These are phyloP conservation scores for Andricus grossulariae DNA, from an alignment of 1,140 invertebrate genomes.

Conservation along the genomic window DNA sequence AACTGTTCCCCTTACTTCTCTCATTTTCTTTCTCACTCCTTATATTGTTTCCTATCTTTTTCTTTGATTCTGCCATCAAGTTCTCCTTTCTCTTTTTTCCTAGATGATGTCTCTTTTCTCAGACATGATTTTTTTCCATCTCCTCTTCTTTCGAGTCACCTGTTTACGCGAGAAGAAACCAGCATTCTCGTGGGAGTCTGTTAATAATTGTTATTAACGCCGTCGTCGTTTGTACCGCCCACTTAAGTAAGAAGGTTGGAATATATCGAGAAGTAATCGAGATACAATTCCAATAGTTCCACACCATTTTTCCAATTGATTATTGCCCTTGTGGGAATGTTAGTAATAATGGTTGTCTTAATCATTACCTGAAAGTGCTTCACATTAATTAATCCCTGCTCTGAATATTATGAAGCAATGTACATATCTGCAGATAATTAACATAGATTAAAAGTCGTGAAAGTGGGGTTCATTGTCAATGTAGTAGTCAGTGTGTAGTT, in stretches of 20 bases:
- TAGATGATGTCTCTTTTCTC: neutral
- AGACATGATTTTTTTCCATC: slow-evolving; percentile 7
- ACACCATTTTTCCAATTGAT: neutral
- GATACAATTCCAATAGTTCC: slow-evolving; percentile 7
- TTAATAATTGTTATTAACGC: slow-evolving; percentile 53
- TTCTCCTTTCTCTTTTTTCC: too few relatives aligned
- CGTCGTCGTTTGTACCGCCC: slow-evolving; percentile 49
- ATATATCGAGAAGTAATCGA: slow-evolving; percentile 21
- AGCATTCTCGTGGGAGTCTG: slow-evolving; percentile 54
- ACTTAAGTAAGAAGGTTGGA: slow-evolving; percentile 46
- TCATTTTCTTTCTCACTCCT: neutral
- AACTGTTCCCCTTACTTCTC: slow-evolving; percentile 24
- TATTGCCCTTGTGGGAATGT: neutral
- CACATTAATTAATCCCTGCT: too few relatives aligned
- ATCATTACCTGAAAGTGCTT: too few relatives aligned
- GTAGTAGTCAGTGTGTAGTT: too few relatives aligned
- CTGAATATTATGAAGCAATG: too few relatives aligned
- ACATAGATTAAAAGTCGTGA: too few relatives aligned
- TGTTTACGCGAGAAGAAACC: slow-evolving; percentile 42
- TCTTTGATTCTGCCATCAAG: neutral
- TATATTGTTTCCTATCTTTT: neutral
- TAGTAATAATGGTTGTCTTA: too few relatives aligned
- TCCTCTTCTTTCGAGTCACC: slow-evolving; percentile 43
- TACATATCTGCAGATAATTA: too few relatives aligned
- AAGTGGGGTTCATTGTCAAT: too few relatives aligned